phyloP scores from a whole-genome alignment of 2,113 vertebrate species.

The Delphinus delphis region DNA sequence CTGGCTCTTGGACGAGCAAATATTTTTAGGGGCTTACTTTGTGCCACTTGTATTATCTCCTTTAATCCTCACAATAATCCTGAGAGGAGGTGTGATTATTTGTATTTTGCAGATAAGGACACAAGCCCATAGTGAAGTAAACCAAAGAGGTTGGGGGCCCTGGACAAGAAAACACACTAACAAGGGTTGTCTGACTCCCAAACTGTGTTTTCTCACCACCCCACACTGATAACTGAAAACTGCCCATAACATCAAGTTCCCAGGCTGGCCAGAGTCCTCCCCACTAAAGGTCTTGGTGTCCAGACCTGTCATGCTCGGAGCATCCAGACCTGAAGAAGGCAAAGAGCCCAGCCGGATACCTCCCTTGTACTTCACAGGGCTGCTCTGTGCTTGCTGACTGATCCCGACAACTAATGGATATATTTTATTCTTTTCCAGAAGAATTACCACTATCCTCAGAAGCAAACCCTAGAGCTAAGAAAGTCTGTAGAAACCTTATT shows the following conservation, averaged over 20 bases:
- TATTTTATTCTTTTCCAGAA: background rate
- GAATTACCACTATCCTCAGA: background rate
- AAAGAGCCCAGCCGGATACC: background rate
- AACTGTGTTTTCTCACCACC: background rate
- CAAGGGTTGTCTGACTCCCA: background rate
- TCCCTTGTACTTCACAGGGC: background rate
- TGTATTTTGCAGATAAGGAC: background rate
- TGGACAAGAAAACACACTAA: background rate
- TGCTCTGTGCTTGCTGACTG: background rate
- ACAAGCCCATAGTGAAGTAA: background rate
- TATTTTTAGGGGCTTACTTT: background rate
- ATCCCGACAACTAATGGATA: background rate
- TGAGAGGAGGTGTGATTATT: background rate
- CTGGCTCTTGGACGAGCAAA: background rate
- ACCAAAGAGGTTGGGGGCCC: background rate
- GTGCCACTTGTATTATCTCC: background rate
- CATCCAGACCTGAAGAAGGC: background rate
- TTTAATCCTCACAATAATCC: background rate
- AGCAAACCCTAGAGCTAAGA: background rate
- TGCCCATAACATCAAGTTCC: background rate
- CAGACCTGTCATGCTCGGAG: background rate
- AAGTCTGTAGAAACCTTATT: background rate
- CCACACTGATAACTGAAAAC: background rate
- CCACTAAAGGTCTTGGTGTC: background rate
- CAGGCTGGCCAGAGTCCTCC: background rate